These are phyloP conservation scores for Mus spretus DNA, from an alignment of 2,797 vertebrate species.

Conservation along the genomic window DNA sequence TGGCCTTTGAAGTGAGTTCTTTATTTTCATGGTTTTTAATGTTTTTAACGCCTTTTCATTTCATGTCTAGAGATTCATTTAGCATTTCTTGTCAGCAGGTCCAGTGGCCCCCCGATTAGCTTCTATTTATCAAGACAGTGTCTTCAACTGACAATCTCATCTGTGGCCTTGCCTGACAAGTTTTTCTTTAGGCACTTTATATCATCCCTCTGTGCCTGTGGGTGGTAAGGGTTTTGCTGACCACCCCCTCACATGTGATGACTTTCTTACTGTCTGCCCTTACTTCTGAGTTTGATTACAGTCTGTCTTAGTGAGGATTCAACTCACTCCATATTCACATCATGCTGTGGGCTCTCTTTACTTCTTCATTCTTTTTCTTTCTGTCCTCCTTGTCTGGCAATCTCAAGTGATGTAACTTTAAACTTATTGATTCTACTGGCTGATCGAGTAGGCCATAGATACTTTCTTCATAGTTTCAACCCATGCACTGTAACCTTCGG, in stretches of 20 bases:
- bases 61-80: neutral
- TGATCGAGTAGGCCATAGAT: neutral
- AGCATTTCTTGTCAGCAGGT: neutral
- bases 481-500: neutral
- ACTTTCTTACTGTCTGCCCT: neutral
- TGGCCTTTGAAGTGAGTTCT: neutral
- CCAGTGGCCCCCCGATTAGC: accelerated
- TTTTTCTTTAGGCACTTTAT: neutral
- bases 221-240: neutral
- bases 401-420: neutral
- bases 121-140: neutral
- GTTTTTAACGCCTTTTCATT: neutral
- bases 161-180: neutral
- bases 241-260: neutral
- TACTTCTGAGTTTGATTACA: neutral
- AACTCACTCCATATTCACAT: neutral
- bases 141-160: neutral
- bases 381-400: neutral
- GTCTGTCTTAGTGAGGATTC: neutral
- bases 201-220: neutral
- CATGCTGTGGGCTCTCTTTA: neutral
- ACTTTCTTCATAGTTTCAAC: neutral
- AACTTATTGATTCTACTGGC: neutral
- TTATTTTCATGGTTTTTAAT: neutral
- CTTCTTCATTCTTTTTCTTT: neutral